phyloP scores from a whole-genome alignment of 2,888 invertebrate species.

The Polydesmus complanatus region DNA sequence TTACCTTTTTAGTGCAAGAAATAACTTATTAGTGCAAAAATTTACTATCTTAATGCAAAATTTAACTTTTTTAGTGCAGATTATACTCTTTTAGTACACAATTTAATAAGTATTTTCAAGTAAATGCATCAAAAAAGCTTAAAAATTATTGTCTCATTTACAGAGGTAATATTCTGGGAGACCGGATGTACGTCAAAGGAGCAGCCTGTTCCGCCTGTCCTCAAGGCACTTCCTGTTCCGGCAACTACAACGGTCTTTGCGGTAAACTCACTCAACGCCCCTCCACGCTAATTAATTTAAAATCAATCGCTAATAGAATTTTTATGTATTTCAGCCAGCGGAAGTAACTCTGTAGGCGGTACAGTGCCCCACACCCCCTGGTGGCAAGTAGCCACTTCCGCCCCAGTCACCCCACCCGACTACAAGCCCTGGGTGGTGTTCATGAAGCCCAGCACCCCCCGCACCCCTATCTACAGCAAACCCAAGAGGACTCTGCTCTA shows the following conservation, averaged over 20 bases:
- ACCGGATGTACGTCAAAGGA: constrained; percentile 15
- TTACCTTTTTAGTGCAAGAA: too few species aligned
- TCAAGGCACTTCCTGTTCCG: constrained; percentile 14
- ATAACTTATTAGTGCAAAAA: too few species aligned
- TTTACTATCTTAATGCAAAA: too few species aligned
- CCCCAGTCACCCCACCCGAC: neutral
- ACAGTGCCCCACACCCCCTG: neutral
- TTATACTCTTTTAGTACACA: neutral
- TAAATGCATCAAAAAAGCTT: neutral
- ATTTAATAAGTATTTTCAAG: neutral
- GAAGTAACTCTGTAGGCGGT: neutral
- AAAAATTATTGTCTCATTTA: too few species aligned
- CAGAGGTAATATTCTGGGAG: constrained; percentile 17
- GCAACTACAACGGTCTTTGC: constrained; percentile 15
- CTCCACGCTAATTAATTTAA: too few species aligned
- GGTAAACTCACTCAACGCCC: constrained; percentile 7
- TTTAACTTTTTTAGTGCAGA: too few species aligned
- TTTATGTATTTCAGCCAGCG: too few species aligned
- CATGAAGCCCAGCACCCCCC: neutral
- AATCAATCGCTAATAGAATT: too few species aligned
- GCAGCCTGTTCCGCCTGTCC: constrained; percentile 16
- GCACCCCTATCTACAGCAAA: neutral
- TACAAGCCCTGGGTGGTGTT: neutral
- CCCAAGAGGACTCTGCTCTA: neutral
- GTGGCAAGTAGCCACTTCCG: neutral